Percentiles rank a stretch among this genome's conserved stretches.
phyloP scores from a whole-genome alignment of 2,797 vertebrate genomes.

The Cetoscarus ocellatus region DNA sequence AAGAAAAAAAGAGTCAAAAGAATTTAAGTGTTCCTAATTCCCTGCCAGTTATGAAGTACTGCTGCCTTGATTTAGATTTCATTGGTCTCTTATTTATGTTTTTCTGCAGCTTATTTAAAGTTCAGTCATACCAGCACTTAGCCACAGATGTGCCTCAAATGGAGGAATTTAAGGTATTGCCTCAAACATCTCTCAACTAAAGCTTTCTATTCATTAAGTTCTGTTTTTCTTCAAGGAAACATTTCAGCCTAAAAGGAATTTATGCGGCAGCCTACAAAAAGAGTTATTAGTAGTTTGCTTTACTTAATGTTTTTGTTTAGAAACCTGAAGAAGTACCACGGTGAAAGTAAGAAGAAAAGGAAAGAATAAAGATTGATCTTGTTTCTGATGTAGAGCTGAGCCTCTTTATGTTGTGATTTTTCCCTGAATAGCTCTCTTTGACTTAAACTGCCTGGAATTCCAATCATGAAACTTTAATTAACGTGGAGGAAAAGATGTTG shows the following conservation, averaged over 20 bases:
- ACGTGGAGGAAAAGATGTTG: background rate
- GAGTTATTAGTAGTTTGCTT: conserved; percentile 15
- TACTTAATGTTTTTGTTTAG: conserved; percentile 36
- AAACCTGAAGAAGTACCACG: conserved; percentile 36
- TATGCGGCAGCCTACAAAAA: conserved; percentile 4
- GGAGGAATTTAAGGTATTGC: conserved; percentile 31
- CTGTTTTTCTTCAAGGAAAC: conserved; percentile 22
- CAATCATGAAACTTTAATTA: conserved; percentile 20
- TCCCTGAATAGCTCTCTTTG: background rate
- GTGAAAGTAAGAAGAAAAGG: conserved; percentile 32
- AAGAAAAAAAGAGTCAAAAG: background rate
- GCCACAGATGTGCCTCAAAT: conserved; percentile 36
- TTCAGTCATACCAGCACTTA: conserved; percentile 53
- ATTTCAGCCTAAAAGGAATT: conserved; percentile 30
- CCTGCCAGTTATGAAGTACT: conserved; percentile 43
- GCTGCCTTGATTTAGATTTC: conserved; percentile 41
- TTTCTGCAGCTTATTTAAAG: conserved; percentile 53
- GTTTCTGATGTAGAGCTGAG: conserved; percentile 17
- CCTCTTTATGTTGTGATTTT: conserved; percentile 9
- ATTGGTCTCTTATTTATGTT: conserved; percentile 33
- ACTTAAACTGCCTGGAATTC: conserved; percentile 29
- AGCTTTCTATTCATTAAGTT: background rate
- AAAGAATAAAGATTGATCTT: conserved; percentile 17
- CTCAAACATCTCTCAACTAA: conserved; percentile 16
- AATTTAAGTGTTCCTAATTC: conserved; percentile 25